Base-by-base conservation (phyloP, 2,888 invertebrate species). In the Drosophila gaucha region DNA sequence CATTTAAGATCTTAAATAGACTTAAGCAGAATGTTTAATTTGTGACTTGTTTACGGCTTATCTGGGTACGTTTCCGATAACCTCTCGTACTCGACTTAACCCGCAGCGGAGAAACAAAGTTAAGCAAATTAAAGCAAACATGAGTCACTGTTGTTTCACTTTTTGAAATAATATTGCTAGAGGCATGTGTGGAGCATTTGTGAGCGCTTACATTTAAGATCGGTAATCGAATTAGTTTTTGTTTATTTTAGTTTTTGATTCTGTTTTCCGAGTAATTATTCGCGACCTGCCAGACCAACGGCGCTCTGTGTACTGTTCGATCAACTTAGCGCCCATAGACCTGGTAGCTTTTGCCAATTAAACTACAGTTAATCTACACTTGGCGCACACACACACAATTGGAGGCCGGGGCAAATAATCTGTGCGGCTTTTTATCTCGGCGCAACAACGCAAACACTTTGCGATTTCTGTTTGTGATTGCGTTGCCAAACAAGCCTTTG, bases 211-310 rank as follows among this genome's bases (percentile, higher is more conserved):
- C 71, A 54, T 50, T 49, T 22, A 16, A 36, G 38, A 50, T 39
- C 33, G 31, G 28, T 12, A 28, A 51, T 38, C 10, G 14, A 67
- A 33, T 24, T 44, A 1, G 1, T 16, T 36, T 31, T 26, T 6
- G 8, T 31, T 26, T 6, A 6, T 12, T 33, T 18, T 28, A 5
- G 18, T 46, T 20, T 28, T 1, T 3, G 5, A 14, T 5, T n/a
- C 28, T 12, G n/a, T 10, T 50, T 20, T 10, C 51, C 38, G 51
- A 67, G 18, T 24, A 44, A 14, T 55, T 22, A 20, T 62, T 44
- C 79, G 70, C 88, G 82, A 86, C 82, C 83, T 82, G 72, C 64
- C 79, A 69, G 58, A 47, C 38, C 88, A 66, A 75, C 83, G 86
- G 75, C 52, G 70, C 68, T 67, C 33, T 66, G 51, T 62, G 51